Evolutionary conservation across 2,797 vertebrate species (phyloP), one percentile per base, ranked within the genome.

Genomic region (Squalus acanthias): DNA sequence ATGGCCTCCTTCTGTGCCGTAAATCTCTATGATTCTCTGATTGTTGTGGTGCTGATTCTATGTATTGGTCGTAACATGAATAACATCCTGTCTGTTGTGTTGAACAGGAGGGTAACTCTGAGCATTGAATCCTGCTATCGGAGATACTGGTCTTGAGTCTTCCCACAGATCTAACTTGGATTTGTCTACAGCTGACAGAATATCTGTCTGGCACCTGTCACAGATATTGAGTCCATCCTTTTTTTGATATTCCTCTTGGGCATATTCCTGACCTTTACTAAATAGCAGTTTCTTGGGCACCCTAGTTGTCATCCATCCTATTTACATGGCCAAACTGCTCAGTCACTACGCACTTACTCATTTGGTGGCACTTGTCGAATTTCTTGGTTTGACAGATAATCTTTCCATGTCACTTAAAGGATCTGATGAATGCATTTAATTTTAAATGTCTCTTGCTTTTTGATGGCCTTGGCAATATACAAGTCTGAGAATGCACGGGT

Each of bases 401-500:
- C 70, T 53, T 74, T 95, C 94, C 70, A 76, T 9, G 29, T 95
- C 91, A 69, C n/a, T 46, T 93, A 69, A 46, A 69, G n/a, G 91
- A 24, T 39, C n/a, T 69, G 20, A 69, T 95, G 67, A 76, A 76
- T 15, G 53, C 70, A 76, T 33, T 50, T 95, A 9, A 53, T 95
- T 74, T 70, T n/a, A 76, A 95, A 46, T 17, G 50, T 57, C 94
- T 33, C 67, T 95, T 74, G 70, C 12, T 74, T 26, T 95, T 63
- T 72, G 39, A 20, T 63, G 33, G 60, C 15, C 46, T 53, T 53
- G 39, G 67, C 20, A 50, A 39, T 4, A 24, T 72, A 39, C 63
- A 39, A 60, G 53, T 33, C 53, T 87, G 57, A 63, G 88, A 65
- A 91, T 65, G n/a, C 3, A 39, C 15, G 33, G 46, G 50, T 50